Evolutionary conservation across 2,888 invertebrate genomes (phyloP).

Genomic region (Gastracanthus pulcherrimus): DNA sequence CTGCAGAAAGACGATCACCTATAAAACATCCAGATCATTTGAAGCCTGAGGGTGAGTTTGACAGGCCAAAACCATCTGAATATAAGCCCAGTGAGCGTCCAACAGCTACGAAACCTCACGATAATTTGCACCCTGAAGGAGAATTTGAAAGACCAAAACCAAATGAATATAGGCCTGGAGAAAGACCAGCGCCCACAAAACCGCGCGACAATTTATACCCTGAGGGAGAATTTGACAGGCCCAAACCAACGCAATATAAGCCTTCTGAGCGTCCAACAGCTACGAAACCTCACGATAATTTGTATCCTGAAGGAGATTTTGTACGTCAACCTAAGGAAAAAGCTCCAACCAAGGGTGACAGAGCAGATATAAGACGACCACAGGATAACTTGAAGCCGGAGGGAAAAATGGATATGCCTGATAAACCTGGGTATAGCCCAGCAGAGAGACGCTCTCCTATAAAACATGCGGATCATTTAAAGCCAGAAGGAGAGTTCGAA

Average conservation of each 20-base stretch:
- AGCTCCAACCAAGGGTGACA: too few relatives aligned
- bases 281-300: constrained; percentile 79
- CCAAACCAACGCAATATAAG: constrained; percentile 79
- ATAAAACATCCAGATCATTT: constrained; percentile 78
- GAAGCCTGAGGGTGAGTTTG: constrained; percentile 78
- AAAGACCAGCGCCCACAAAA: constrained; percentile 75
- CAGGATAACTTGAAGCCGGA: constrained; percentile 81
- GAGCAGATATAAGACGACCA: constrained; percentile 75
- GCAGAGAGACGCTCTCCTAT: constrained; percentile 76
- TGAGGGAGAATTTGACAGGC: constrained; percentile 80
- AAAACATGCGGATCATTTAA: constrained; percentile 78
- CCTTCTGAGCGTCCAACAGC: constrained; percentile 77
- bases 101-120: constrained; percentile 71
- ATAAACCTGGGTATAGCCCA: constrained; percentile 73
- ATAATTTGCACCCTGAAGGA: constrained; percentile 77
- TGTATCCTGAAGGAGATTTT: constrained; percentile 78
- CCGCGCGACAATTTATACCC: constrained; percentile 79
- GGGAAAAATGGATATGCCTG: too few relatives aligned
- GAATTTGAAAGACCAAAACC: constrained; percentile 78
- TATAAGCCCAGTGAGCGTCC: constrained; percentile 67
- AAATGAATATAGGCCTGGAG: constrained; percentile 57
- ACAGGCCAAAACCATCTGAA: constrained; percentile 72
- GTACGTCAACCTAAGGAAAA: too few relatives aligned
- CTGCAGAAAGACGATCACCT: constrained; percentile 76
- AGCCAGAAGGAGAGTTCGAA: constrained; percentile 78